Evolutionary conservation across 2,888 invertebrate genomes (phyloP), one percentile per base, ranked within the genome.

Genomic region (Meganola albula): DNA sequence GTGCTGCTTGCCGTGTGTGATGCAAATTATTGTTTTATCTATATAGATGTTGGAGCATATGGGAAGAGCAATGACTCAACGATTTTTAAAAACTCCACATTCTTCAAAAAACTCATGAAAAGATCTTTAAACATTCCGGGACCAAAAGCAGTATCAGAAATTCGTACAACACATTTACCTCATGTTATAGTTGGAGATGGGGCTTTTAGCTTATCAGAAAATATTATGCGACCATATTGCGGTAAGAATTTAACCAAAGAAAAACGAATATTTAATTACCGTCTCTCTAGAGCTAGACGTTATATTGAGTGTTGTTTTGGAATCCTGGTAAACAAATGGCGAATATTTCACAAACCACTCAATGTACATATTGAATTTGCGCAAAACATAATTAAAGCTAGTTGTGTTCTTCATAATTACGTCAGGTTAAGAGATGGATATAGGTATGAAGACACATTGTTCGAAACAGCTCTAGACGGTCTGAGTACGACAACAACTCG

Each of bases 1-100:
- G 58, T 56, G 16, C 41, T 63, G 29, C 37, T 60, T 32, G 59
- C 57, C 16, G 36, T 59, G 39, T 48, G 45, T 31, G 58, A 61
- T 41, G 37, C 47, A 32, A 48, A 42, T 16, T 40, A 40, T 32
- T 40, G 37, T 18, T 62, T 63, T 44, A 56, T 42, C 29, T 55
- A 37, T 38, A 36, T 55, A 22, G 46, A 58, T 40, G 39, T 57
- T 33, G 53, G 55, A 12, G 41, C 52, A 16, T 54, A 56, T 40
- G 45, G 45, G n/a, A 42, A 46, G 40, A 42, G 48, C 38, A 41
- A 44, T 42, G 47, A 58, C 37, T 48, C 51, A 35, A 18, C 44
- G 27, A 41, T 42, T 33, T 41, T 42, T 37, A 34, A 53, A 49
- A 40, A 52, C 35, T 42, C 44, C 1, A 8, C 27, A 8, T 46